Evolutionary conservation across 2,888 invertebrate genomes (phyloP).

Genomic region (Tipula vernalis): DNA sequence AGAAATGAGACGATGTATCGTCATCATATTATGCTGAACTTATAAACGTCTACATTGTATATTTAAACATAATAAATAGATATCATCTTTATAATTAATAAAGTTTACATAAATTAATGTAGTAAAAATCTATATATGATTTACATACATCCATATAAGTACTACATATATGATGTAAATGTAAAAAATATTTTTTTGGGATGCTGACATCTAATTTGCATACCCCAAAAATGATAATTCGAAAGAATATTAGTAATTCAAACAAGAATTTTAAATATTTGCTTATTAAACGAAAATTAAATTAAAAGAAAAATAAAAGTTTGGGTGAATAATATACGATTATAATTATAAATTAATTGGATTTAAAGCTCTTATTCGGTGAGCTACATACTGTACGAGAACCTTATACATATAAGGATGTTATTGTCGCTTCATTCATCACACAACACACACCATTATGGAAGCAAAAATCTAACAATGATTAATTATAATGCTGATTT

Average conservation of each 20-base stretch:
- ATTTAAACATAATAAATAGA: background rate
- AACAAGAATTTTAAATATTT: background rate
- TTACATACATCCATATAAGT: background rate
- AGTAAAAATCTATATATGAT: background rate
- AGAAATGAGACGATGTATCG: too few species aligned
- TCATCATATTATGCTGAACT: background rate
- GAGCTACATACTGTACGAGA: background rate
- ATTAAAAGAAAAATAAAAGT: background rate
- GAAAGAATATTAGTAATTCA: background rate
- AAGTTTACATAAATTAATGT: background rate
- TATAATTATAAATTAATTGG: background rate
- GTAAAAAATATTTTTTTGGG: background rate
- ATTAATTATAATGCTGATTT: background rate
- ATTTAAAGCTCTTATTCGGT: background rate
- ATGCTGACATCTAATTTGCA: background rate
- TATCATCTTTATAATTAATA: background rate
- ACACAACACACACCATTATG: background rate
- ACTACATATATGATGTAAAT: background rate
- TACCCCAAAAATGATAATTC: background rate
- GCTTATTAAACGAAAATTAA: background rate
- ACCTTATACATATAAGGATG: too few species aligned
- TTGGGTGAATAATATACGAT: background rate
- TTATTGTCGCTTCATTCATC: background rate
- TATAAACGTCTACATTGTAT: background rate
- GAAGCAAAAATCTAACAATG: background rate